Conservation (phyloP, 2,888 invertebrate species). For the Cephus rjabovi region DNA sequence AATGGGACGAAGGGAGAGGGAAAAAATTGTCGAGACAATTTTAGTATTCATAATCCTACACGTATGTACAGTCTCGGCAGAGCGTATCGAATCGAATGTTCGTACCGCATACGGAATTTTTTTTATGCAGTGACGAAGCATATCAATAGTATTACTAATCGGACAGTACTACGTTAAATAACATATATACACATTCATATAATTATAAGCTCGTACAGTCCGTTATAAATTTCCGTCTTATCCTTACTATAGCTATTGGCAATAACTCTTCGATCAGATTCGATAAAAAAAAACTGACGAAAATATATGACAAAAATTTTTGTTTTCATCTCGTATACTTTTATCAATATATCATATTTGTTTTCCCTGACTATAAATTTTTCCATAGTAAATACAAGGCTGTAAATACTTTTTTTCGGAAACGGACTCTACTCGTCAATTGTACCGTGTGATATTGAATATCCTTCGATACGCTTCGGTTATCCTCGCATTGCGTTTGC, state of each 20-base stretch:
- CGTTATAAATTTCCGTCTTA: too few species aligned
- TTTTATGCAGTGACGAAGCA: not conserved
- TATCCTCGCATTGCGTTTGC: slow-evolving; percentile 33
- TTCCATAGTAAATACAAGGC: not conserved
- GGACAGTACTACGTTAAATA: not conserved
- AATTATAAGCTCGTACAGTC: not conserved
- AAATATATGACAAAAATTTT: not conserved
- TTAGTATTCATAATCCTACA: not conserved
- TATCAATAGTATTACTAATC: too few species aligned
- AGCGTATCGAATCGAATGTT: not conserved
- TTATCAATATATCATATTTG: not conserved
- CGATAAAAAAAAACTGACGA: not conserved
- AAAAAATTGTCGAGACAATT: not conserved
- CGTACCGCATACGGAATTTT: not conserved
- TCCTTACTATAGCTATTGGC: not conserved
- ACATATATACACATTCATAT: too few species aligned
- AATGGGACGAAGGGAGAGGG: not conserved
- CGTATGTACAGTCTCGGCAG: not conserved
- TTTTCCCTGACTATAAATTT: not conserved
- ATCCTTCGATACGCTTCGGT: slow-evolving; percentile 34
- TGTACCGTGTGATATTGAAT: slow-evolving; percentile 27
- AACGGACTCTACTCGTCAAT: not conserved
- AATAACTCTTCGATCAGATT: not conserved
- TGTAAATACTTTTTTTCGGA: not conserved
- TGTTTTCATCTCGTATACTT: not conserved